Base-by-base conservation (phyloP, 2,797 vertebrate genomes). In the Sebastes umbrosus region DNA sequence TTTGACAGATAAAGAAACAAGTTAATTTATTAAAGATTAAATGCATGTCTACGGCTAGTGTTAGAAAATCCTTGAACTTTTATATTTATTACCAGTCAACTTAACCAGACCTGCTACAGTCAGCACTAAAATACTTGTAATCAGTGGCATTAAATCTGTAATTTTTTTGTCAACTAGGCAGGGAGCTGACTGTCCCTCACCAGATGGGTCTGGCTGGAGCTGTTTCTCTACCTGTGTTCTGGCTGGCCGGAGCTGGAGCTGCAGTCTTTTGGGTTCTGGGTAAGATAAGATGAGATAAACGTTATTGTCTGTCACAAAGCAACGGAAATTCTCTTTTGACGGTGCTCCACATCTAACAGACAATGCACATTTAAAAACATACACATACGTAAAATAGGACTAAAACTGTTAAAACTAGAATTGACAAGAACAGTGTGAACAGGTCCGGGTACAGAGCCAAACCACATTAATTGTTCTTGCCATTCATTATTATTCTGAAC, bases 231-330 rank as follows among this genome's bases (percentile, higher is more conserved):
- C 98, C 97, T 0, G 97, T 97, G 43, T 98, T 98, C 94, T 98
- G 97, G 97, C 90, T 98, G 84, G 98, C 97, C 0, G 97, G 97
- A 6, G 97, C 97, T 0, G 98, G 98, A 31, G 91, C 97, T 0
- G 97, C 97, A 0, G 97, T 98, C 70, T 98, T 98, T 91, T 98
- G 97, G 97, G 94, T 98, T 71, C 90, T 99, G 25, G 97, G 97
- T 98, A 85, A 96, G 96, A 66, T 25, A 59, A 64, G 12, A 24
- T 10, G 13, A 63, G 31, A 63, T 63, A 10, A 31, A 62, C 6
- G n/a, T 29, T 60, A 34, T 12, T 6, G 31, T 62, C 59, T n/a
- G 59, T 62, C 20, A 63, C 32, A 22, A 36, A 34, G n/a, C 60
- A 63, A n/a, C 60, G 5, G n/a, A 65, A 10, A 65, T 25, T 5